Evolutionary conservation across 2,797 vertebrate species (phyloP).

Genomic region (Nannoperca australis): DNA sequence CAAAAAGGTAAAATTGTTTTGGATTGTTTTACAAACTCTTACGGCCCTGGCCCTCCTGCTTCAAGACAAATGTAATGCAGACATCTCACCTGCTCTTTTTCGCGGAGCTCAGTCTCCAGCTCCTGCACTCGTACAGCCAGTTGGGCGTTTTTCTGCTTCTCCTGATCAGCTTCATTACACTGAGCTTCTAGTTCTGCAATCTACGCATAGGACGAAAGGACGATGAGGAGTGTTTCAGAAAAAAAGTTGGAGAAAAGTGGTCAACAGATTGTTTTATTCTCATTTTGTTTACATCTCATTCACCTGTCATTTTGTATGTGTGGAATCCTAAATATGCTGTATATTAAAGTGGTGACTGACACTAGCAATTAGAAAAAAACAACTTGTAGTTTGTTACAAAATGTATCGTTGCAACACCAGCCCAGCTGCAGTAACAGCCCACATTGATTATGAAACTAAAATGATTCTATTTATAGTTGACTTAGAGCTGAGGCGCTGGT

Average conservation of each 20-base stretch:
- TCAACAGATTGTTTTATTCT: neutral
- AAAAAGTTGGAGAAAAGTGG: conserved; percentile 5
- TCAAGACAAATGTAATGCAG: neutral
- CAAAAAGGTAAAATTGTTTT: neutral
- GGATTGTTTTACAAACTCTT: neutral
- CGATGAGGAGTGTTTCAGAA: neutral
- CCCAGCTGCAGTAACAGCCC: conserved; percentile 58
- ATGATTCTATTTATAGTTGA: conserved; percentile 66
- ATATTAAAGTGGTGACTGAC: neutral
- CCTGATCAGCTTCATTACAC: conserved; percentile 90
- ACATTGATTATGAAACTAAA: conserved; percentile 74
- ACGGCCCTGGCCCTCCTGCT: neutral
- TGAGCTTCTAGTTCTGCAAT: conserved; percentile 92
- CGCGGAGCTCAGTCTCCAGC: conserved; percentile 91
- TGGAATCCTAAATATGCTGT: conserved; percentile 5
- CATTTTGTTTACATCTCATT: conserved; percentile 9
- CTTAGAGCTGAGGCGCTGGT: conserved; percentile 34
- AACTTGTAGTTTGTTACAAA: conserved; percentile 27
- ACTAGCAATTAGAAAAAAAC: neutral
- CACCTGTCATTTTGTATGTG: neutral
- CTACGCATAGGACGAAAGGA: conserved; percentile 68
- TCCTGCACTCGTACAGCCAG: conserved; percentile 89
- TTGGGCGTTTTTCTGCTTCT: conserved; percentile 91
- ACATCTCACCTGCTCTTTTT: conserved; percentile 91
- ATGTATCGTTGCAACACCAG: conserved; percentile 39